Conservation (phyloP, 2,888 invertebrate species). For the Caenorhabditis sp. region DNA sequence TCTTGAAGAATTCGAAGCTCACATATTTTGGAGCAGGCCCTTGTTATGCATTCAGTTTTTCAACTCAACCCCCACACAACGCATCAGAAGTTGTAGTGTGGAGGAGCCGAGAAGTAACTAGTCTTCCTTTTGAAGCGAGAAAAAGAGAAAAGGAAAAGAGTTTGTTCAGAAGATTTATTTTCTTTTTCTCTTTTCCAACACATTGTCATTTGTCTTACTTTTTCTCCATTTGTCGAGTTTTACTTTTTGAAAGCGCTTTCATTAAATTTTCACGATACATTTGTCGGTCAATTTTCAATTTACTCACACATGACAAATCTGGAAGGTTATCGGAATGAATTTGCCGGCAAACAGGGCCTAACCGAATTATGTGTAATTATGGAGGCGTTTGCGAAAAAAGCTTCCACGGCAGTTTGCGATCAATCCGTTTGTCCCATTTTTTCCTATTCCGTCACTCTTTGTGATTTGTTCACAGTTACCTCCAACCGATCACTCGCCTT, state of each 20-base stretch:
- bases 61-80: not conserved
- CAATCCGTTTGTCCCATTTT: not conserved
- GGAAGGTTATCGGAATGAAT: not conserved
- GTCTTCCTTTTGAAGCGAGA: not conserved
- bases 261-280: no score
- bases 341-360: not conserved
- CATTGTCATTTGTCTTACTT: constrained; percentile 27
- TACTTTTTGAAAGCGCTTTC: no score
- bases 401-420: not conserved
- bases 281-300: constrained; percentile 1
- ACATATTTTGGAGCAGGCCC: constrained; percentile 4
- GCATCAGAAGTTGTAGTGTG: constrained; percentile 14
- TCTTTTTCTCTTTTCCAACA: constrained; percentile 3
- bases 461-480: constrained; percentile 10
- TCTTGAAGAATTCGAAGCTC: not conserved
- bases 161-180: constrained; percentile 10
- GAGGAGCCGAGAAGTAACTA: constrained; percentile 3
- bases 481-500: constrained; percentile 20
- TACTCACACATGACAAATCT: constrained; percentile 9
- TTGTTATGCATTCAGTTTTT: constrained; percentile 35
- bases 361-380: constrained; percentile 7
- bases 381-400: not conserved
- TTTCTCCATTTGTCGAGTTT: not conserved
- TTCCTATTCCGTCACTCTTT: not conserved
- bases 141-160: constrained; percentile 5